Base-by-base conservation (phyloP, 2,888 invertebrate genomes). In the Sphaerophoria rueppellii region DNA sequence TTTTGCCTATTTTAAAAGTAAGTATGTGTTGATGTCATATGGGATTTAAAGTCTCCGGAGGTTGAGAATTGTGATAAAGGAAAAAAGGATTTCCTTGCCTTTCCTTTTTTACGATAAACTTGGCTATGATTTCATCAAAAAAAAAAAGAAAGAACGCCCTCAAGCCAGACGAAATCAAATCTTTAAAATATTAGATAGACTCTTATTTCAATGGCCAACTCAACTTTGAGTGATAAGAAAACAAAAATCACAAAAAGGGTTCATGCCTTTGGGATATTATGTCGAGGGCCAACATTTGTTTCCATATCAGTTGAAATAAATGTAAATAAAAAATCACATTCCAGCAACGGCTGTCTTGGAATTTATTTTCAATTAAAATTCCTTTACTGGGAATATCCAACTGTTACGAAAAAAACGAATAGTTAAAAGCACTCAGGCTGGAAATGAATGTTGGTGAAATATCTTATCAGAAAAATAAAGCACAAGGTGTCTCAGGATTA, bases 291-390 rank as follows among this genome's bases (percentile, higher is more conserved):
- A 9, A 11, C 52, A 57, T 65, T 61, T 77, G 69, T 43, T 67
- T n/a, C 58, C 57, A 37, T 77, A 69, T 55, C 78, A 61, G 63
- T 57, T 48, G 50, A 24, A 63, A 75, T 71, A 16, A 16, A 16
- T 11, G 12, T 24, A 55, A 73, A 52, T 48, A 55, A 32, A 9
- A 58, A 46, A 54, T 73, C 69, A 34, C 57, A 11, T 11, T 12
- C 43, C 67, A 16, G 55, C 43, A 4, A 5, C 24, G 16, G 48
- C 54, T 61, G 57, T 73, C 50, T 82, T 63, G 57, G 37, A 73
- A 69, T 43, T 57, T 77, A 77, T 77, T 73, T 82, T 77, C 72
- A 82, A 77, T 82, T 82, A 73, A 73, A 82, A 73, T 82, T 77
- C 63, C 74, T 82, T 77, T 82, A 54, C 32, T 46, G 46, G 9